Percentiles rank a stretch among this genome's conserved stretches.
These are phyloP conservation scores for Balanococcus diminutus DNA, from an alignment of 2,888 invertebrate genomes.

Conservation along the genomic window DNA sequence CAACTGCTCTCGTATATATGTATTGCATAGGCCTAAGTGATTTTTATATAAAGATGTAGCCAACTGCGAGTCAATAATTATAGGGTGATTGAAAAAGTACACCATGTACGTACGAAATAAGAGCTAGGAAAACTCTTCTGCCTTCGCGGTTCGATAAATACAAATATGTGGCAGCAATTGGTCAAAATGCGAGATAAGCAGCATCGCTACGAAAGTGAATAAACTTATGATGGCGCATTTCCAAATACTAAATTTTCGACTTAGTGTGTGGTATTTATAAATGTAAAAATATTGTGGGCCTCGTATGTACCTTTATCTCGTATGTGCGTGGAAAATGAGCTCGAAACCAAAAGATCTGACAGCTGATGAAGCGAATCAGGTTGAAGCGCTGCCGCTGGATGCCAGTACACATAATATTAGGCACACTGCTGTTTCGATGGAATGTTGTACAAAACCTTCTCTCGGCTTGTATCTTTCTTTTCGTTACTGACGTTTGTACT, in stretches of 20 bases:
- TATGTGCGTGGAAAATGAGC: constrained; percentile 16
- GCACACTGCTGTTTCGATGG: constrained; percentile 53
- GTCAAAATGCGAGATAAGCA: too few species aligned
- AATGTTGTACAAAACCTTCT: constrained; percentile 49
- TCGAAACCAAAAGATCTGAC: constrained; percentile 31
- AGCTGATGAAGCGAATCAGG: constrained; percentile 49
- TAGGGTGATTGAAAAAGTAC: constrained; percentile 20
- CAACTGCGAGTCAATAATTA: constrained; percentile 19
- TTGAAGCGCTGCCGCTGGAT: constrained; percentile 40
- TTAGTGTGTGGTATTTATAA: neutral
- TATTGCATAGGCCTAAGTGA: constrained; percentile 38
- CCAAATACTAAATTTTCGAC: neutral
- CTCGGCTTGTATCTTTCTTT: constrained; percentile 25
- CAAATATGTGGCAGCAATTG: too few species aligned
- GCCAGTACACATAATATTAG: constrained; percentile 37
- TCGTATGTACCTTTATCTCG: neutral
- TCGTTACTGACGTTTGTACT: constrained; percentile 51
- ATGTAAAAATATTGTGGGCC: constrained; percentile 4
- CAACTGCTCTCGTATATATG: constrained; percentile 11
- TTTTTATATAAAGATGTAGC: constrained; percentile 51
- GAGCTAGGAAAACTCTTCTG: neutral
- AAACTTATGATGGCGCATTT: neutral
- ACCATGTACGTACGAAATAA: neutral
- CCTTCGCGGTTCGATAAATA: too few species aligned
- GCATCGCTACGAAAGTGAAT: neutral